Base-by-base conservation (phyloP, 2,888 invertebrate species). In the Rhodophaea formosa region DNA sequence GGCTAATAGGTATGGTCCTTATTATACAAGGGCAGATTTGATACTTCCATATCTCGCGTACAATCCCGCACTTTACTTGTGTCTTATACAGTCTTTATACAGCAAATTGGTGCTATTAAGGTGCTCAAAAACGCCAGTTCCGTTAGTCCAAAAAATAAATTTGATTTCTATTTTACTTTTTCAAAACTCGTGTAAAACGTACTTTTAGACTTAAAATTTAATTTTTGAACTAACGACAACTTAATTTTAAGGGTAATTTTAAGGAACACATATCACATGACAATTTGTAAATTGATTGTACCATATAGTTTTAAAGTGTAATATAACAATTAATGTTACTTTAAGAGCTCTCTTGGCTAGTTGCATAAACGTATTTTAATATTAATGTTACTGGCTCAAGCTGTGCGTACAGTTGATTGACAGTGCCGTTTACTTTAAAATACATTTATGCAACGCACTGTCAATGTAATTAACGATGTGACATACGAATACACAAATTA, bases 241-340 rank as follows among this genome's bases (percentile, higher is more conserved):
- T 35, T 35, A 12, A 51, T 16, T 17, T 5, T 23, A 17, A 43
- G 29, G 15, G 52, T 60, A 45, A 23, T 59, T 65, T 57, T 80
- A 79, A 77, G 68, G 71, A 65, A 65, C 76, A 84, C 82, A 82
- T 86, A 88, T 85, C 85, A 85, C 85, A 88, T 86, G 85, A 87
- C 85, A 86, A 77, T 72, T 75, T 87, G 89, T 88, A 89, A 85
- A 87, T 87, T 84, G 72, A 76, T 80, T 89, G 90, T 91, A 90
- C 74, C 77, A 90, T 91, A 91, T 89, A 88, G 86, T 68, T 75
- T 74, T 81, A 82, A 67, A 64, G 70, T 81, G 79, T 88, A 81
- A 76, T 71, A 72, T 80, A 79, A 79, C 72, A 68, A 66, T 65
- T 66, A 72, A 74, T 67, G 66, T 68, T 58, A 64, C 64, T 68